Evolutionary conservation across 2,113 vertebrate genomes (phyloP).

Genomic region (Heterocephalus glaber): DNA sequence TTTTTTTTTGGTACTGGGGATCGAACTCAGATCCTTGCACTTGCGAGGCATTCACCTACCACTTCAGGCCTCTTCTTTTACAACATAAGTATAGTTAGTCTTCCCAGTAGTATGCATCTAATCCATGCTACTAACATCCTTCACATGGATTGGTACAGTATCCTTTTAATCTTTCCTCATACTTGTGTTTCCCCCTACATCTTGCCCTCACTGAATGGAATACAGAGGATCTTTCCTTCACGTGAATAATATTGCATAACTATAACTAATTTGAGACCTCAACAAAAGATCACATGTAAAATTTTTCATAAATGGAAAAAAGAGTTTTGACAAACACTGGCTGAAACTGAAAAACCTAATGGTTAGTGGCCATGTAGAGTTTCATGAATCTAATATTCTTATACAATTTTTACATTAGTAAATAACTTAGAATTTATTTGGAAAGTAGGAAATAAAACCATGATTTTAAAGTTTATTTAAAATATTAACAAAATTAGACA

Average conservation of each 20-base stretch:
- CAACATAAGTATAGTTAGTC: neutral
- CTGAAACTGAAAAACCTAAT: neutral
- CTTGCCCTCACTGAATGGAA: neutral
- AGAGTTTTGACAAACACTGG: neutral
- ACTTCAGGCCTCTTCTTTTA: neutral
- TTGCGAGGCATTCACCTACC: too few species aligned
- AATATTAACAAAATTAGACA: conserved; percentile 82
- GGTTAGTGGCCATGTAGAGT: neutral
- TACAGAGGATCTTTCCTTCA: neutral
- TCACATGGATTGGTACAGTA: neutral
- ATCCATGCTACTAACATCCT: too few species aligned
- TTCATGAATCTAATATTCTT: neutral
- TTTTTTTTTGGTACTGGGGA: too few species aligned
- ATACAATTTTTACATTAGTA: too few species aligned
- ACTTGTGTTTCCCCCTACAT: neutral
- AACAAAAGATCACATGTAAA: neutral
- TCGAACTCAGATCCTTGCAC: too few species aligned
- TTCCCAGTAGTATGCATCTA: neutral
- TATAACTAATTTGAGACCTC: neutral
- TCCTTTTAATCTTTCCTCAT: neutral
- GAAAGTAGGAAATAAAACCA: conserved; percentile 69
- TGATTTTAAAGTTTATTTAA: conserved; percentile 78
- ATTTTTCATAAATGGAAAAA: neutral
- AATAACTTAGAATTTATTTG: conserved; percentile 78
- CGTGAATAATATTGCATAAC: neutral